Base-by-base conservation (phyloP, 37 sponge, comb jelly and placozoan species). In the Chondrilla cf. caribensis region DNA sequence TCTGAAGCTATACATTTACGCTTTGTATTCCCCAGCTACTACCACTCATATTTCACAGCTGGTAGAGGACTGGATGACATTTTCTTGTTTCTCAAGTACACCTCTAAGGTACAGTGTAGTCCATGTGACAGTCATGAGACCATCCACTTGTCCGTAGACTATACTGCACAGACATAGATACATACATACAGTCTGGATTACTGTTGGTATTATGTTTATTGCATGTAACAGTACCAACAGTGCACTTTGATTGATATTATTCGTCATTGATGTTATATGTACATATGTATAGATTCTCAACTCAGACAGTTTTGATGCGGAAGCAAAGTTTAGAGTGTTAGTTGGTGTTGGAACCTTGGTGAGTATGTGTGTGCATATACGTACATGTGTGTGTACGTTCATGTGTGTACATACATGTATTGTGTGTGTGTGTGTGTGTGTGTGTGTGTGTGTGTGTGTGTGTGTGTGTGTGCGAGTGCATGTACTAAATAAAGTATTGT, bases 311-410 rank as follows among this genome's bases (percentile, higher is more conserved):
- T 71, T 58, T 51, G 92, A 92, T 29, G 25, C 22, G n/a, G 89
- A 92, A 60, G 89, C 86, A 22, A 92, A 92, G 36, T 87, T 82
- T 43, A 85, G 92, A 83, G 41, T 64, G 26, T 35, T 85, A 22
- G 60, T 92, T n/a, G 89, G 78, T 29, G 28, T 92, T 41, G 92
- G 92, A 70, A 78, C 73, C 29, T 26, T 92, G 89, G 92, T 92
- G 26, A 65, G 86, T 17, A 28, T 25, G n/a, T 39, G 38, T 0
- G 24, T 41, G 40, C 64, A 29, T 11, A 11, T 11, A 47, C 51
- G 51, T 15, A 62, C 64, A 6, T 6, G 22, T 62, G 64, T 11
- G 11, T 11, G 51, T 11, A 47, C 11, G 51, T 47, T 6, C 11
- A 11, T 47, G 51, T 47, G 51, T 47, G 51, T 47, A 11, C 11